Conservation (phyloP, 1,140 invertebrate genomes). For the Hycleus phaleratus region DNA sequence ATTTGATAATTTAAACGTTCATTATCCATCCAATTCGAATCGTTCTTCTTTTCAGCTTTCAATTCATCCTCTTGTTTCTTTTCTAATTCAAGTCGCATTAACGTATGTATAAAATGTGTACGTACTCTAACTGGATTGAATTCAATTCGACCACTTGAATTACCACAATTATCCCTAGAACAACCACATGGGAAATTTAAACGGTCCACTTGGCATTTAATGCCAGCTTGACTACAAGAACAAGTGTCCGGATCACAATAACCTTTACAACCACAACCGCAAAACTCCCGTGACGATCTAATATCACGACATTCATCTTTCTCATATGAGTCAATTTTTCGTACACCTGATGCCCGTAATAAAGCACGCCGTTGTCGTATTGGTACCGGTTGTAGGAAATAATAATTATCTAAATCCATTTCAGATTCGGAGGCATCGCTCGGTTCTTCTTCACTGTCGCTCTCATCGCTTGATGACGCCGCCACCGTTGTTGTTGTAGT, state of each 20-base stretch:
- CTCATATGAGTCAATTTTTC: slow-evolving; percentile 88
- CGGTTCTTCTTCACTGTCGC: slow-evolving; percentile 68
- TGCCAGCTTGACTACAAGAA: slow-evolving; percentile 86
- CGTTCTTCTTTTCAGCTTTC: slow-evolving; percentile 38
- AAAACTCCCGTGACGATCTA: slow-evolving; percentile 84
- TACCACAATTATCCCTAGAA: slow-evolving; percentile 87
- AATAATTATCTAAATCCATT: slow-evolving; percentile 85
- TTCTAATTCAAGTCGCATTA: slow-evolving; percentile 90
- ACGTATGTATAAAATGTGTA: slow-evolving; percentile 95
- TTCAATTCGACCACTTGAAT: slow-evolving; percentile 86
- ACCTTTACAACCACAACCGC: slow-evolving; percentile 91
- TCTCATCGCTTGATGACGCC: slow-evolving; percentile 60
- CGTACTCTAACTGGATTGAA: slow-evolving; percentile 92
- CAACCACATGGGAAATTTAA: slow-evolving; percentile 96
- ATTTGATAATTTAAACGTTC: slow-evolving; percentile 24
- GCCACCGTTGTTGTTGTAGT: slow-evolving; percentile 23
- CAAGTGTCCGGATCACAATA: slow-evolving; percentile 94
- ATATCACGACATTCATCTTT: slow-evolving; percentile 93
- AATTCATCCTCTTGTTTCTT: slow-evolving; percentile 57
- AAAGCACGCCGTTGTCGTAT: slow-evolving; percentile 82
- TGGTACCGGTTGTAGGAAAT: slow-evolving; percentile 88
- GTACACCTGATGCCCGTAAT: slow-evolving; percentile 79
- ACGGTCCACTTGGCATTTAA: slow-evolving; percentile 85
- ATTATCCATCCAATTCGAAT: slow-evolving; percentile 38
- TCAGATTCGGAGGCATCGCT: slow-evolving; percentile 78